Percentiles rank a stretch among this genome's conserved stretches.
Conservation (phyloP, 2,113 vertebrate species). For the human (Homo sapiens) region GRCh38 chr9:103931001-103931500, state of each 20-base stretch:
- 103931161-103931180: not conserved
- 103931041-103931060: not conserved
- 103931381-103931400: not conserved
- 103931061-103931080: not conserved
- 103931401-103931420: not conserved
- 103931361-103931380: not conserved
- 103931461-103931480: not conserved
- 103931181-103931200: not conserved
- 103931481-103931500: not conserved
- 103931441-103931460: not conserved
- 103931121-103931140: not conserved
- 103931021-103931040: not conserved
- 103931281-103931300: not conserved
- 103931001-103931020: not conserved
- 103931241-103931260: not conserved
- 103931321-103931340: not conserved
- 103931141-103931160: not conserved
- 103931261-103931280: not conserved
- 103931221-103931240: not conserved
- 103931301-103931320: not conserved
- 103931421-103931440: not conserved
- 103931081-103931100: not conserved
- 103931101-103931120: not conserved
- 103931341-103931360: not conserved
- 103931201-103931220: not conserved